Base-by-base conservation (phyloP, 2,888 invertebrate species). In the Helobdella robusta region DNA sequence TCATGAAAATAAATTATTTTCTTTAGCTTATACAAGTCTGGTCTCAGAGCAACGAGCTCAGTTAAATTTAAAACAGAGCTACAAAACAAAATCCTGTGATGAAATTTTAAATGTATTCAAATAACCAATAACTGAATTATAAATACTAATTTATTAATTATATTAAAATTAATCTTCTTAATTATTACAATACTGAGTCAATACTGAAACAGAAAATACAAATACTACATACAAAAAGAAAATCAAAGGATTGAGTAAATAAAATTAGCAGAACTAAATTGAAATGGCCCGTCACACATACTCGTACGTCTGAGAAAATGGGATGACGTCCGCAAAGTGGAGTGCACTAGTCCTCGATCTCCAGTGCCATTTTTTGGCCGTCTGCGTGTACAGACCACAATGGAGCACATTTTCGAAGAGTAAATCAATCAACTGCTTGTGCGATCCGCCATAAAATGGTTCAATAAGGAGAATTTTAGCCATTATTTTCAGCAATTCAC, bases 321-420 rank as follows among this genome's bases (percentile, higher is more conserved):
- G 66, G 28, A 88, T 85, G 23, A 78, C 75, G 73, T 84, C 83
- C 1, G 84, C 83, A 69, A 87, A 81, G 71, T 84, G 82, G 1
- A 88, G 77, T 0, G 87, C 85, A 25, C 85, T 83, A 20, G 85
- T 86, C 59, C 87, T 78, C 0, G 87, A 86, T 65, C 86, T 79
- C 88, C 87, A 88, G 72, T 86, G 87, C 87, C 87, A 88, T 75
- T 88, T 88, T 73, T 86, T 87, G 6, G 85, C 85, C 1, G 85
- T 81, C 74, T 87, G 78, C 52, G 84, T 84, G 34, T 84, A 79
- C 11, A 86, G 65, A 5, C 68, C 70, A 64, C 71, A 73, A 23
- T 68, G 69, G 4, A 67, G 67, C 4, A 75, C 64, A n/a, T 72
- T 67, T 35, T 66, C 67, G 18, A 67, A 48, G 64, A 79, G 70